Conservation (phyloP, 2,113 vertebrate species). For the Rutilus rutilus region DNA sequence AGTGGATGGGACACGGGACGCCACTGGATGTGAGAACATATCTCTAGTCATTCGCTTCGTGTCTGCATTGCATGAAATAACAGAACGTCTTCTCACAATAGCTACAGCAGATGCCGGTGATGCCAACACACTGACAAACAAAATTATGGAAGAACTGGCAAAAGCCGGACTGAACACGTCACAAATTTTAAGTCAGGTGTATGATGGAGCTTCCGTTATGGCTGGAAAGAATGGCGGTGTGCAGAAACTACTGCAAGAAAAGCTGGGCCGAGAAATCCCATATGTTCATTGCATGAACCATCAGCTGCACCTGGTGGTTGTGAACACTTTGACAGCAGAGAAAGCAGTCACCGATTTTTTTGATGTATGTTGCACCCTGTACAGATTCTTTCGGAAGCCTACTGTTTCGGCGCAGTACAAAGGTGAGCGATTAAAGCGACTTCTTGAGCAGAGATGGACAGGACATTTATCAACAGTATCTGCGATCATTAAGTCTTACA, state of each 20-base stretch:
- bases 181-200: not conserved
- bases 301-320: not conserved
- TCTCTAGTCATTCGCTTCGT: not conserved
- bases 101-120: not conserved
- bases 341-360: too few relatives aligned
- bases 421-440: not conserved
- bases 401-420: too few relatives aligned
- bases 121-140: not conserved
- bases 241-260: not conserved
- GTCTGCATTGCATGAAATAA: too few relatives aligned
- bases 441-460: not conserved
- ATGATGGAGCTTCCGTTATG: not conserved
- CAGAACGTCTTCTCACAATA: not conserved
- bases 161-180: not conserved
- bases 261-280: not conserved
- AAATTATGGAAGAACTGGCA: not conserved
- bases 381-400: not conserved
- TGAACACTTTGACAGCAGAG: too few relatives aligned
- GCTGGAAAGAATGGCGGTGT: too few relatives aligned
- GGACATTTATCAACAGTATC: not conserved
- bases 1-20: too few relatives aligned
- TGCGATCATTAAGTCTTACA: not conserved
- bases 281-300: not conserved
- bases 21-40: too few relatives aligned
- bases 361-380: not conserved